Conservation (phyloP, 2,113 vertebrate species). For the Barbus barbus region DNA sequence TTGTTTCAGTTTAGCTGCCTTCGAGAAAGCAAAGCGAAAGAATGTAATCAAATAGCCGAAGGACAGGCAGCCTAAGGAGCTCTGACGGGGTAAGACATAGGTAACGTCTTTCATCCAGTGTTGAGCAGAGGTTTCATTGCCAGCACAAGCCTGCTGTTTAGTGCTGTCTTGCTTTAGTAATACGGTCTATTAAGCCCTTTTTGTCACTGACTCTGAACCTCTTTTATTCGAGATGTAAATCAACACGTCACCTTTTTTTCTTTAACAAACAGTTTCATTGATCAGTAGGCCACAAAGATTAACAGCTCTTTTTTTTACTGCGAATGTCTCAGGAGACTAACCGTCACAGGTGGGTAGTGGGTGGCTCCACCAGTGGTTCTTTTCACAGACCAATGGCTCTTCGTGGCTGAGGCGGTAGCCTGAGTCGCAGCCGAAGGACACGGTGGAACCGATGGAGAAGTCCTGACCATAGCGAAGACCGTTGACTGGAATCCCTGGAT, state of each 20-base stretch:
- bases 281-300: not conserved
- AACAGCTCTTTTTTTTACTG: not conserved
- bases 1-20: slow-evolving; percentile 57
- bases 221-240: slow-evolving; percentile 11
- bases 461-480: slow-evolving; percentile 96
- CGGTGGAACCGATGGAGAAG: slow-evolving; percentile 96
- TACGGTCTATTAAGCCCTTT: not conserved
- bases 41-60: slow-evolving; percentile 55
- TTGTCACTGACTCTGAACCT: not conserved
- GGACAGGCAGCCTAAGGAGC: slow-evolving; percentile 52
- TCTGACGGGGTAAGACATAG: slow-evolving; percentile 44
- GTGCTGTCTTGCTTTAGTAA: not conserved
- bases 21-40: slow-evolving; percentile 40
- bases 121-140: slow-evolving; percentile 45
- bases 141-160: not conserved
- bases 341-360: slow-evolving; percentile 94
- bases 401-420: slow-evolving; percentile 94
- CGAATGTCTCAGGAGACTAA: slow-evolving; percentile 64
- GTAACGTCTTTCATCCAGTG: slow-evolving; percentile 50
- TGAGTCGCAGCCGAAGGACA: slow-evolving; percentile 95
- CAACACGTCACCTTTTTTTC: not conserved
- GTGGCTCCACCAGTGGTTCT: slow-evolving; percentile 99
- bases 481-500: slow-evolving; percentile 95
- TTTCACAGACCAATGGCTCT: slow-evolving; percentile 94
- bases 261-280: not conserved